These are phyloP conservation scores for Vulpes vulpes DNA, from an alignment of 2,113 vertebrate species.

Conservation along the genomic window DNA sequence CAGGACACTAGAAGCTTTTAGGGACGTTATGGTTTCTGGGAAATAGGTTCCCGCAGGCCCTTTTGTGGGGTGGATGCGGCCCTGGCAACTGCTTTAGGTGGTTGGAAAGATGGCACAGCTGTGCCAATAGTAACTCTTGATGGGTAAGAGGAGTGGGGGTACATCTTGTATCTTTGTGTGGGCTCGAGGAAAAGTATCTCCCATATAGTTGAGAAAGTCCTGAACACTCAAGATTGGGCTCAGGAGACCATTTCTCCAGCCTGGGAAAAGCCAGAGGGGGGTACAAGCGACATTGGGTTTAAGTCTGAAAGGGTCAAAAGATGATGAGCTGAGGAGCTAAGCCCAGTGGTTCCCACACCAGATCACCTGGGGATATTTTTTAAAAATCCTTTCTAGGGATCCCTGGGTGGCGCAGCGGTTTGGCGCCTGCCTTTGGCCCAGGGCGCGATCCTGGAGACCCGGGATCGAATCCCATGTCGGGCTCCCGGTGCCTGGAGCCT, in stretches of 20 bases:
- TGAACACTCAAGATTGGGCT: background rate
- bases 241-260: background rate
- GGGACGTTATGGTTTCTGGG: background rate
- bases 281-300: background rate
- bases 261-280: background rate
- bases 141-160: rapidly evolving
- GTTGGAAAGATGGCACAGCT: background rate
- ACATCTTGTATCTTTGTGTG: background rate
- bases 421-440: no score
- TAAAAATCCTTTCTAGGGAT: conserved; percentile 21
- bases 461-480: no score
- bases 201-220: background rate
- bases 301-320: background rate
- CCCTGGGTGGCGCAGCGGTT: no score
- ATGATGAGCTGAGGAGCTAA: background rate
- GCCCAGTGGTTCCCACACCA: background rate
- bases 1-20: conserved; percentile 20
- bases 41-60: background rate
- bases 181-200: background rate
- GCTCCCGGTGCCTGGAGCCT: no score
- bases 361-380: background rate
- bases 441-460: no score
- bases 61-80: background rate
- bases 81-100: background rate
- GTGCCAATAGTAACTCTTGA: background rate